phyloP scores from a whole-genome alignment of 2,888 invertebrate genomes.

The Acrobasis suavella region DNA sequence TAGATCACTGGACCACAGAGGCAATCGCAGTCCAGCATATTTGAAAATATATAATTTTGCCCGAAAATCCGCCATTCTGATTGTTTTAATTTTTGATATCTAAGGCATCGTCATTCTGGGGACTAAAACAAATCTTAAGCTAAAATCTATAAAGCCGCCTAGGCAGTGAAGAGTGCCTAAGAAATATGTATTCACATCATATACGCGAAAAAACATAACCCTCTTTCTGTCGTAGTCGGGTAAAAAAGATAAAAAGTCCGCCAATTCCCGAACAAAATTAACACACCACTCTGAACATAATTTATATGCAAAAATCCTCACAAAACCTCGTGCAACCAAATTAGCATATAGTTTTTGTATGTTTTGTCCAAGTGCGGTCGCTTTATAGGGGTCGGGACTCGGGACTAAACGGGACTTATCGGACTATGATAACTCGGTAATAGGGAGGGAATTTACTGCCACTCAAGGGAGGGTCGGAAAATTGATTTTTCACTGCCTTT shows the following conservation, averaged over 20 bases:
- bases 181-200: no score
- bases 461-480: background rate
- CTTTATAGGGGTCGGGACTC: conserved; percentile 20
- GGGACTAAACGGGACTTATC: conserved; percentile 13
- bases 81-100: no score
- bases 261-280: conserved; percentile 5
- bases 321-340: conserved; percentile 1
- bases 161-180: no score
- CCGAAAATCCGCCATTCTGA: no score
- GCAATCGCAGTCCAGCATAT: no score
- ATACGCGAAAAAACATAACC: no score
- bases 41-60: no score
- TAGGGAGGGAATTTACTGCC: conserved; percentile 1
- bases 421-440: background rate
- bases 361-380: conserved; percentile 24
- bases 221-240: no score
- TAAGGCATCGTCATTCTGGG: no score
- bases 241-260: background rate
- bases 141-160: no score
- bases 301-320: conserved; percentile 17
- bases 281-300: conserved; percentile 12
- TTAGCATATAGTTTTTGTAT: conserved; percentile 24
- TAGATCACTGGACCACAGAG: no score
- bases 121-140: no score
- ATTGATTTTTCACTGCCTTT: conserved; percentile 17